phyloP scores from a whole-genome alignment of 2,797 vertebrate genomes.

The Novumbra hubbsi region DNA sequence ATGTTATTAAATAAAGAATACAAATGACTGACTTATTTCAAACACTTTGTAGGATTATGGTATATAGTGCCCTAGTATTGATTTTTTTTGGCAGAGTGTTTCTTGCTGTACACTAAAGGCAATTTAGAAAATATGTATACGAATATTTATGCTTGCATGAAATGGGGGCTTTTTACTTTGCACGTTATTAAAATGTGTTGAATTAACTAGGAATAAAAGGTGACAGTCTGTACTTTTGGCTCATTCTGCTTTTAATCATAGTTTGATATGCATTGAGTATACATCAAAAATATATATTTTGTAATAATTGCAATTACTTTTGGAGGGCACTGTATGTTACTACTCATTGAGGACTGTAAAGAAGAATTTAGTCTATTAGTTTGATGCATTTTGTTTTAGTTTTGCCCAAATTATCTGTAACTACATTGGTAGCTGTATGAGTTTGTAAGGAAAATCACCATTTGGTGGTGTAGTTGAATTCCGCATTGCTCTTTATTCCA shows the following conservation, averaged over 20 bases:
- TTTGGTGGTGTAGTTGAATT: neutral
- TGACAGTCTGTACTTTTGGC: too few relatives aligned
- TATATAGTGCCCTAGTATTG: neutral
- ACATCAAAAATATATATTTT: neutral
- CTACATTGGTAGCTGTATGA: neutral
- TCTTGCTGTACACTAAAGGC: too few relatives aligned
- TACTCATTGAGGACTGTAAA: neutral
- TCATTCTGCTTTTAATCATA: too few relatives aligned
- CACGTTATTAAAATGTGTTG: neutral
- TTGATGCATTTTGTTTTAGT: constrained; percentile 5
- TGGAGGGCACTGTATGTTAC: neutral
- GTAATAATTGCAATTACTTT: too few relatives aligned
- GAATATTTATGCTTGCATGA: too few relatives aligned
- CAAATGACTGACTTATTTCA: constrained; percentile 5
- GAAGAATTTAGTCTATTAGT: neutral
- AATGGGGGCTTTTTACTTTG: too few relatives aligned
- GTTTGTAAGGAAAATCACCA: neutral
- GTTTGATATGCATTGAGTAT: neutral
- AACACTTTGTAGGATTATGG: neutral
- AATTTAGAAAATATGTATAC: too few relatives aligned
- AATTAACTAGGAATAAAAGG: too few relatives aligned
- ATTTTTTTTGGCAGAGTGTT: too few relatives aligned
- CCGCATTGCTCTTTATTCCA: neutral
- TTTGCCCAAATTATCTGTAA: neutral
- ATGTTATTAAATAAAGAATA: constrained; percentile 17